Evolutionary conservation across 2,888 invertebrate genomes (phyloP).

Genomic region (Himalopsyche kuldschensis): DNA sequence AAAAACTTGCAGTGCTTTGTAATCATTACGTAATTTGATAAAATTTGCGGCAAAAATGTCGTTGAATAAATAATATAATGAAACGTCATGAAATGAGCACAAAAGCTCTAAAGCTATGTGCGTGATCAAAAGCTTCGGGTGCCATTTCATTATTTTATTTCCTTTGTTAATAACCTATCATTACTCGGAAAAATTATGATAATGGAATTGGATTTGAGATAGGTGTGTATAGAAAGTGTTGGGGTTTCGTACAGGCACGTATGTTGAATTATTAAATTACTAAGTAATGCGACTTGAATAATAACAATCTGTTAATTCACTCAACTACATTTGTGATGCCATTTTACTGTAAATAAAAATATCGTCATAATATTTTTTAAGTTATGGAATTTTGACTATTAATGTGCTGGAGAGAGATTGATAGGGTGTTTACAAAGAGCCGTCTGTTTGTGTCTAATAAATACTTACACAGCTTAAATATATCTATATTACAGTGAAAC

Average conservation of each 20-base stretch:
- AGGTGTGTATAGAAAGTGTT: constrained; percentile 3
- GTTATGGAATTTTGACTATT: too few species aligned
- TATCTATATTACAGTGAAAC: too few species aligned
- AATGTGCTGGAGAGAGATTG: too few species aligned
- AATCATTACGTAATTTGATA: neutral
- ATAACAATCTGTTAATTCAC: neutral
- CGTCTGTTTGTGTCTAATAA: too few species aligned
- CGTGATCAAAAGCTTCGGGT: constrained; percentile 17
- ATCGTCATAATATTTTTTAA: too few species aligned
- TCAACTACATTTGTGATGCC: too few species aligned
- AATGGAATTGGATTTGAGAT: constrained; percentile 34
- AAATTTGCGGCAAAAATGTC: neutral
- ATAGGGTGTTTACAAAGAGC: too few species aligned
- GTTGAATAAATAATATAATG: neutral
- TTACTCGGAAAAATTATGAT: constrained; percentile 31
- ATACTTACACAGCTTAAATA: too few species aligned
- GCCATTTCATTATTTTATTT: constrained; percentile 37
- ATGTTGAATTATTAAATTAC: neutral
- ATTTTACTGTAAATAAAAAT: too few species aligned
- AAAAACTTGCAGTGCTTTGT: neutral
- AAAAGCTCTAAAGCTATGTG: constrained; percentile 3
- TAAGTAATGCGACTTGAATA: neutral
- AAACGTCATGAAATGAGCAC: neutral
- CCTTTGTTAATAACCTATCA: constrained; percentile 32
- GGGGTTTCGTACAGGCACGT: neutral